Evolutionary conservation across 1,140 invertebrate genomes (phyloP).

Genomic region (Linepithema humile): DNA sequence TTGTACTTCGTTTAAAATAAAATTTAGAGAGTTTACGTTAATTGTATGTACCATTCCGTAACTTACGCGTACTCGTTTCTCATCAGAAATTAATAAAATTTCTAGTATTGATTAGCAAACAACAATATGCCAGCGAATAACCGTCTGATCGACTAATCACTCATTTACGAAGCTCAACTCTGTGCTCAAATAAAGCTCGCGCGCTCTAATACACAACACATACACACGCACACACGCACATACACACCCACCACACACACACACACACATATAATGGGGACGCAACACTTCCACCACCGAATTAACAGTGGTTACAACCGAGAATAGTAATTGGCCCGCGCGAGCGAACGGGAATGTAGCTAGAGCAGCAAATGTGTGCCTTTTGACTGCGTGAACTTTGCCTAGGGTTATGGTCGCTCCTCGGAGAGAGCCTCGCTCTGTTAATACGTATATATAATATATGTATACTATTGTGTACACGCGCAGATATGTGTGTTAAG

Average conservation of each 20-base stretch:
- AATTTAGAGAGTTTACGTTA: neutral
- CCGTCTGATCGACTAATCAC: slow-evolving; percentile 40
- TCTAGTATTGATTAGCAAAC: neutral
- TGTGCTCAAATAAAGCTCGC: neutral
- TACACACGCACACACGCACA: slow-evolving; percentile 14
- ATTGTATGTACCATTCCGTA: too few relatives aligned
- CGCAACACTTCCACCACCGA: slow-evolving; percentile 42
- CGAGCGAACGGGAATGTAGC: slow-evolving; percentile 38
- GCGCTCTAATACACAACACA: slow-evolving; percentile 44
- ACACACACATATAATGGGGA: slow-evolving; percentile 21
- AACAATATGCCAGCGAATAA: neutral
- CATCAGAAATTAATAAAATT: too few relatives aligned
- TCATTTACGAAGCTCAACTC: slow-evolving; percentile 27
- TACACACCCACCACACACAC: slow-evolving; percentile 41
- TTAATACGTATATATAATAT: slow-evolving; percentile 18
- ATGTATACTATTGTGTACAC: neutral
- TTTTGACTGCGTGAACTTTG: slow-evolving; percentile 46
- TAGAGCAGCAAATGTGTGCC: slow-evolving; percentile 41
- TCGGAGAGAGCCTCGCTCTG: slow-evolving; percentile 27
- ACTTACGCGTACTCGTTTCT: too few relatives aligned
- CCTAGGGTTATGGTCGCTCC: slow-evolving; percentile 24
- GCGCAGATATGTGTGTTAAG: slow-evolving; percentile 18
- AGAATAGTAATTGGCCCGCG: slow-evolving; percentile 34
- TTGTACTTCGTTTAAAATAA: neutral
- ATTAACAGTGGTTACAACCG: slow-evolving; percentile 37